Evolutionary conservation across 2,797 vertebrate species (phyloP).

Genomic region (Psittacula derbiana): DNA sequence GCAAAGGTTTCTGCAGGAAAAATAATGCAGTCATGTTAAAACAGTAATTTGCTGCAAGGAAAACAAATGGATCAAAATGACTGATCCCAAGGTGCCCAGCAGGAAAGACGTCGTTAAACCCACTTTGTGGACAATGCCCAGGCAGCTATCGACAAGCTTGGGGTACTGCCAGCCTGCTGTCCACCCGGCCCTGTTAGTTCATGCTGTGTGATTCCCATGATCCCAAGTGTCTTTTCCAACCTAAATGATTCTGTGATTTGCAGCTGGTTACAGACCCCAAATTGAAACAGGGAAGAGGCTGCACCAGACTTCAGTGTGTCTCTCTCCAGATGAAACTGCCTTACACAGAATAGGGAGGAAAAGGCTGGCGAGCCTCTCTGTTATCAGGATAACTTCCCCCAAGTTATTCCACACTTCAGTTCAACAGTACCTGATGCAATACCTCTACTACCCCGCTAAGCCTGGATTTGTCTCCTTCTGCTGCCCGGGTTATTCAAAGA

Average conservation of each 20-base stretch:
- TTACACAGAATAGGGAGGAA: background rate
- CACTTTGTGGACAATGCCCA: background rate
- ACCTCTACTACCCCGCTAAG: rapidly evolving
- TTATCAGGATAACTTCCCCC: background rate
- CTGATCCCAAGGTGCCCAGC: background rate
- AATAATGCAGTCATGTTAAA: background rate
- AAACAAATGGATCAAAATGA: background rate
- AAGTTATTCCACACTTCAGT: background rate
- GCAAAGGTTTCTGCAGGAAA: background rate
- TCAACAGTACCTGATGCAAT: background rate
- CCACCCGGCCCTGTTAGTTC: background rate
- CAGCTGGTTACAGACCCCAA: background rate
- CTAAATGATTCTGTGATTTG: background rate
- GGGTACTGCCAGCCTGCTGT: background rate
- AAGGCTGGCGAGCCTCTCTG: rapidly evolving
- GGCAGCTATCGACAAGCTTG: background rate
- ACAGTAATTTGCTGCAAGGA: background rate
- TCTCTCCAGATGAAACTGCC: background rate
- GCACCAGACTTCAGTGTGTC: background rate
- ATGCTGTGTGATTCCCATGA: background rate
- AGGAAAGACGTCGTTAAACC: background rate
- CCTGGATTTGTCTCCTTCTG: background rate
- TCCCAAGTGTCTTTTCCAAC: background rate
- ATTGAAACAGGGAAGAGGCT: background rate
- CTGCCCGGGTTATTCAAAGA: background rate